phyloP scores from a whole-genome alignment of 2,797 vertebrate species.

The Scyliorhinus canicula region DNA sequence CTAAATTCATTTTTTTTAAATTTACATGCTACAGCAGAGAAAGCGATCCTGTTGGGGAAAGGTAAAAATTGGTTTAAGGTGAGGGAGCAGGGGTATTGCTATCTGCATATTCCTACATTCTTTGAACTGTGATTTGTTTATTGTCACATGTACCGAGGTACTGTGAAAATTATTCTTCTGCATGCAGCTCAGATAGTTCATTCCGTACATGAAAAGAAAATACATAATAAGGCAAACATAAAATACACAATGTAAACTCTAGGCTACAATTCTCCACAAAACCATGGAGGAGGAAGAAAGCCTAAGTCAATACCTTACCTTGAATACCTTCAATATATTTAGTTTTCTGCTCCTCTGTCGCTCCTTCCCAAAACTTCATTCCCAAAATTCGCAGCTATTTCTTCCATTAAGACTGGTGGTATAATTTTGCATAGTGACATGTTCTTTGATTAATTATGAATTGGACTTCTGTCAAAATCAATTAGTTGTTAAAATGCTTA shows the following conservation, averaged over 20 bases:
- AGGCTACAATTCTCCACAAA: background rate
- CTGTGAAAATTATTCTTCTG: too few species aligned
- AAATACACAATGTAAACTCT: too few species aligned
- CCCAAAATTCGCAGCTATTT: background rate
- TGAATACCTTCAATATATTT: background rate
- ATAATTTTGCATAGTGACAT: background rate
- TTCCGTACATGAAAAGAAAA: too few species aligned
- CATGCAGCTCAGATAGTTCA: too few species aligned
- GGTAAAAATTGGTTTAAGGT: background rate
- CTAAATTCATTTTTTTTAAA: too few species aligned
- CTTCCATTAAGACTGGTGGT: background rate
- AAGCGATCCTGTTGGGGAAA: too few species aligned
- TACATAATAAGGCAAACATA: too few species aligned
- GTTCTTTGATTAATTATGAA: background rate
- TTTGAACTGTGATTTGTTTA: too few species aligned
- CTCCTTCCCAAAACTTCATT: background rate
- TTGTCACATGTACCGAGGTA: too few species aligned
- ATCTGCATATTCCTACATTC: background rate
- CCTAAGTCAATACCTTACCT: background rate
- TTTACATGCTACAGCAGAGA: too few species aligned
- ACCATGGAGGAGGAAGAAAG: background rate
- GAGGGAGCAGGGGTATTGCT: background rate
- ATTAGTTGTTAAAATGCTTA: background rate
- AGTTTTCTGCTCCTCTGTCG: background rate
- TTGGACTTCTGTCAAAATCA: slow-evolving; percentile 5